A percentile compares a stretch with the other conserved stretches of the same genome.
Evolutionary conservation across 2,888 invertebrate species (phyloP).

Genomic region (Lissocephala sabroskyi): DNA sequence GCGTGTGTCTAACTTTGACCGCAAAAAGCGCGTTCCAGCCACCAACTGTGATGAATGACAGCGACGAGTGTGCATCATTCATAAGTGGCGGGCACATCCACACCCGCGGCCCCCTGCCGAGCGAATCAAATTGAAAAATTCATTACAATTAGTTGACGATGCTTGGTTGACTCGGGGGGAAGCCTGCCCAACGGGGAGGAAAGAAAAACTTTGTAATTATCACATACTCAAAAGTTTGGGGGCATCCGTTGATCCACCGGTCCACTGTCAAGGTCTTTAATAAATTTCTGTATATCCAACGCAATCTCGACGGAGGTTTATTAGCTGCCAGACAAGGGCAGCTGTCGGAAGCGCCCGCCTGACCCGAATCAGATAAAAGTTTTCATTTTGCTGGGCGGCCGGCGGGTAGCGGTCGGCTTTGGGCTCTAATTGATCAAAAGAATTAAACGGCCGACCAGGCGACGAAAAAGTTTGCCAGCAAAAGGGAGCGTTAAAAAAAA

Average conservation of each 20-base stretch:
- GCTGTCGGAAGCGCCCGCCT: too few species aligned
- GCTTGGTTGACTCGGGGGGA: too few species aligned
- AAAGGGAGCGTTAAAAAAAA: constrained; percentile 15
- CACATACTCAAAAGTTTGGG: constrained; percentile 20
- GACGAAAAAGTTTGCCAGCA: constrained; percentile 4
- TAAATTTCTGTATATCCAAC: constrained; percentile 11
- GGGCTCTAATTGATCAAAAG: constrained; percentile 45
- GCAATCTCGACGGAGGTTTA: constrained; percentile 31
- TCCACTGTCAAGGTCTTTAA: neutral
- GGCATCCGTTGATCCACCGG: neutral
- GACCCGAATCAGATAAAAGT: too few species aligned
- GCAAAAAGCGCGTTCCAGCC: constrained; percentile 51
- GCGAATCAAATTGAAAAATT: constrained; percentile 50
- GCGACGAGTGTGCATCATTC: constrained; percentile 54
- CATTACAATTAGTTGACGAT: constrained; percentile 56
- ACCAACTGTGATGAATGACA: constrained; percentile 56
- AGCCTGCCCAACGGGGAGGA: too few species aligned
- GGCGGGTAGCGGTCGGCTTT: neutral
- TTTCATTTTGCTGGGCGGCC: neutral
- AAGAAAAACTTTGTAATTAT: constrained; percentile 22
- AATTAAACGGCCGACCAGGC: too few species aligned
- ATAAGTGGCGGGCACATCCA: constrained; percentile 30
- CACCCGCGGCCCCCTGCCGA: neutral
- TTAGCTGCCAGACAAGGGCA: constrained; percentile 16
- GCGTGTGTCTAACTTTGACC: constrained; percentile 35